Base-by-base conservation (phyloP, 2,888 invertebrate species). In the Lasioglossum marginatum region DNA sequence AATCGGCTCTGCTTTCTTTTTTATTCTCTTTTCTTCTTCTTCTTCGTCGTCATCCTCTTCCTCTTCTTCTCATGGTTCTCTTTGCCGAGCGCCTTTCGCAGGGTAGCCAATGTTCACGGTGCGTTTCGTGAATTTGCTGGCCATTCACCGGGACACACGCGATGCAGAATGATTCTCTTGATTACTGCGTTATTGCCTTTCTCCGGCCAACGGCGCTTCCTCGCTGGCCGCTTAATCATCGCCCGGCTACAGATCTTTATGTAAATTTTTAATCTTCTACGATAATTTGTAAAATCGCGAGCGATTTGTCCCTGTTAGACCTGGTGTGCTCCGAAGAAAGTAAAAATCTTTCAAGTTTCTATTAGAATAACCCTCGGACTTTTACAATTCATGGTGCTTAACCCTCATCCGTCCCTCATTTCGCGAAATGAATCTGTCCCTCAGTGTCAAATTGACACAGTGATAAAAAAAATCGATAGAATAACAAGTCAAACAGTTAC, bases 1-100 rank as follows among this genome's bases (percentile, higher is more conserved):
- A 79, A 75, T 82, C 66, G 66, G 14, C 60, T 16, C 52, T 52
- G 57, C 19, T 34, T 48, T 45, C 40, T 31, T 68, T 76, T 76
- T 37, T 4, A n/a, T 10, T 23, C 23, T 23, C 23, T 8, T 52
- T n/a, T 52, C 52, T n/a, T 23, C 52, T 8, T 52, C 2, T 1
- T 52, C 23, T 8, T 52, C 31, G 31, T 52, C 52, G 8, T 52
- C 8, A 0, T 52, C 3, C 0, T 52, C 23, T 3, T 52, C 23
- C 8, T 52, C 48, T 48, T n/a, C 52, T 52, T 52, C 52, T 52
- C 23, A 8, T 52, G 23, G 52, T 23, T 52, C 52, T n/a, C 52
- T 52, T 8, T 23, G 23, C 52, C 23, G 23, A 10, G 10, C 52
- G 2, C 23, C 52, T 34, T 72, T 40, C n/a, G 23, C 19, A 31